phyloP scores from a whole-genome alignment of 2,113 vertebrate genomes.

The Syngnathus typhle region DNA sequence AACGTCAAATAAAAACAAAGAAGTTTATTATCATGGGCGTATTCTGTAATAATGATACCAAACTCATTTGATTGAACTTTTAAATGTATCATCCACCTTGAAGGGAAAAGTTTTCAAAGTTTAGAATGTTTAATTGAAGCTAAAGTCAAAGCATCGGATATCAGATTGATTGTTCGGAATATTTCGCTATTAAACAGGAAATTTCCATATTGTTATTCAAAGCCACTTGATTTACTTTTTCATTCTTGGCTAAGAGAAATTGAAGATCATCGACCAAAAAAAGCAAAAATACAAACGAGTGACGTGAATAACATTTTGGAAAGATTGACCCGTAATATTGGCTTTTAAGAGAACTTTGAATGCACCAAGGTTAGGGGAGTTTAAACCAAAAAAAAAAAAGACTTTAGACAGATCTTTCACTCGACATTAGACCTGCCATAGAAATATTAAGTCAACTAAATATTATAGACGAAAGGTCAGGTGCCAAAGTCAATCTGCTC shows the following conservation, averaged over 20 bases:
- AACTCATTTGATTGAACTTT: not conserved
- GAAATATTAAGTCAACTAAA: constrained; percentile 45
- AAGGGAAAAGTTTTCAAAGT: not conserved
- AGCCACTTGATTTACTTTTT: constrained; percentile 45
- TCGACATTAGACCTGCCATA: constrained; percentile 41
- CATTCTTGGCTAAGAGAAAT: constrained; percentile 26
- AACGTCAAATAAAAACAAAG: not conserved
- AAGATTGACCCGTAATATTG: constrained; percentile 34
- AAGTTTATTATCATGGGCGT: not conserved
- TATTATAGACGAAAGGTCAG: constrained; percentile 41
- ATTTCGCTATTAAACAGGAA: not conserved
- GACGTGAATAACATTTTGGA: constrained; percentile 49
- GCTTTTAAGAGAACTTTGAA: not conserved
- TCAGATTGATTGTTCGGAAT: no score
- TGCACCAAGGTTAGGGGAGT: no score
- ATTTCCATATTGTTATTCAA: constrained; percentile 42
- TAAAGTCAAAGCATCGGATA: not conserved
- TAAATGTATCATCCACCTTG: not conserved
- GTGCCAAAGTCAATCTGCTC: constrained; percentile 35
- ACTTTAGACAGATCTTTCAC: constrained; percentile 21
- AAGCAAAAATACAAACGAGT: constrained; percentile 26
- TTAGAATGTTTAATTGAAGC: not conserved
- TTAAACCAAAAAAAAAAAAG: no score
- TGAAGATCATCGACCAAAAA: constrained; percentile 11
- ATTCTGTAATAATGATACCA: not conserved